Conservation (phyloP, 2,888 invertebrate species). For the Nipponacmea schrenckii region DNA sequence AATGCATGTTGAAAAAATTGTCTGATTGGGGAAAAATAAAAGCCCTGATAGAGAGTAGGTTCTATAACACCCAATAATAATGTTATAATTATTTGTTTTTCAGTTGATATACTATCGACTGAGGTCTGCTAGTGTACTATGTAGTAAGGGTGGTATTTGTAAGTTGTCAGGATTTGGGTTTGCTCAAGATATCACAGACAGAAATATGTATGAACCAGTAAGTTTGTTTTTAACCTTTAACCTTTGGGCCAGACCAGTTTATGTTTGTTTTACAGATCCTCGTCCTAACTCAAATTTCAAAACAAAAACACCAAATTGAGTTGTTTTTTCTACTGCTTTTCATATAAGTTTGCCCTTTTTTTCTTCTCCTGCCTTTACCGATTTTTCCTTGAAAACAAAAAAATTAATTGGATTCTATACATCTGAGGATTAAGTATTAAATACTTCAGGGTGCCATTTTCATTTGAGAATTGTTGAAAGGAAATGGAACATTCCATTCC, state of each 20-base stretch:
- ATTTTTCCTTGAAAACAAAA: no score
- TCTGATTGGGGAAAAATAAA: no score
- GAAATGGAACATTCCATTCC: no score
- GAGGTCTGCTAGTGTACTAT: conserved; percentile 84
- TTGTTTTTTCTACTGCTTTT: neutral
- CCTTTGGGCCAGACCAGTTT: neutral
- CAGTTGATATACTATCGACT: conserved; percentile 87
- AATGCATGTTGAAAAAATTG: no score
- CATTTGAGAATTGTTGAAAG: no score
- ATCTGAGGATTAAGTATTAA: no score
- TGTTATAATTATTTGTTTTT: conserved; percentile 40
- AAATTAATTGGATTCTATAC: no score
- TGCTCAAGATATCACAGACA: conserved; percentile 87
- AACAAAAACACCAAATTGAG: neutral
- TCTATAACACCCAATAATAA: no score
- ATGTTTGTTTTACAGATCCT: neutral
- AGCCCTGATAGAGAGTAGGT: no score
- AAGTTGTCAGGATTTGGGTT: conserved; percentile 91
- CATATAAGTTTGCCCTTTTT: neutral
- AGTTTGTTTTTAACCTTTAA: conserved; percentile 21
- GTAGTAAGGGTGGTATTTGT: conserved; percentile 87
- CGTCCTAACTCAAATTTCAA: neutral
- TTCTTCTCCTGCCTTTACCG: neutral
- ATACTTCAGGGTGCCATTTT: no score
- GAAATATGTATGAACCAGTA: conserved; percentile 66